These are phyloP conservation scores for Hylia prasina DNA, from an alignment of 2,113 vertebrate genomes.

Conservation along the genomic window DNA sequence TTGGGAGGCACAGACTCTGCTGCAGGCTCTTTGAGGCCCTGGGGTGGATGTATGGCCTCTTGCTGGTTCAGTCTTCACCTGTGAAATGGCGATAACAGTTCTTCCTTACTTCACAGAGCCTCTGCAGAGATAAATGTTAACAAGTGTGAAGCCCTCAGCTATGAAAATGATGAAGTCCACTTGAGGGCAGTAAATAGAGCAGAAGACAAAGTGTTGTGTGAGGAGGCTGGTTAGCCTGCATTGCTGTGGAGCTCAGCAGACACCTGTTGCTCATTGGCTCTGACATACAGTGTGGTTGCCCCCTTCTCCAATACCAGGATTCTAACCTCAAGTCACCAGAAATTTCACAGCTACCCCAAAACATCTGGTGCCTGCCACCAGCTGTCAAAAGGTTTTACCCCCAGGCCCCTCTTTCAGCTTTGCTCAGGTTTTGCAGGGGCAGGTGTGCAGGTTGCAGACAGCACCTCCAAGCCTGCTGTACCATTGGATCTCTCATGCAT, in stretches of 20 bases:
- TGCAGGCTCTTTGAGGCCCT: neutral
- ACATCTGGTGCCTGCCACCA: neutral
- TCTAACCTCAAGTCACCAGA: neutral
- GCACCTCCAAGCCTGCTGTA: neutral
- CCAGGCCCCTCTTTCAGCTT: neutral
- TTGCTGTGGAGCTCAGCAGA: neutral
- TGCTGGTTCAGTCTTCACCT: neutral
- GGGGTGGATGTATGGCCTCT: neutral
- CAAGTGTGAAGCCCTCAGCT: neutral
- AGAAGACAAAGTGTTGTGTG: neutral
- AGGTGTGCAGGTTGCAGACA: neutral
- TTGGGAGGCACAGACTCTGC: neutral
- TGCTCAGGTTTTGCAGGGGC: neutral
- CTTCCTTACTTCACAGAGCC: neutral
- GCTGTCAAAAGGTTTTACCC: neutral
- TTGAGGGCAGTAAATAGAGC: neutral
- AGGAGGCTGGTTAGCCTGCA: neutral
- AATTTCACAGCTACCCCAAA: neutral
- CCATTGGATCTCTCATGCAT: fast-evolving
- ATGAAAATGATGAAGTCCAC: neutral
- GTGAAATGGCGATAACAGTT: neutral
- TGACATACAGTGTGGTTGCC: neutral
- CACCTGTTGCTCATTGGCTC: neutral
- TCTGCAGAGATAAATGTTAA: neutral
- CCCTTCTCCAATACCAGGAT: neutral